phyloP scores from a whole-genome alignment of 2,113 vertebrate genomes.

The Rattus rattus region DNA sequence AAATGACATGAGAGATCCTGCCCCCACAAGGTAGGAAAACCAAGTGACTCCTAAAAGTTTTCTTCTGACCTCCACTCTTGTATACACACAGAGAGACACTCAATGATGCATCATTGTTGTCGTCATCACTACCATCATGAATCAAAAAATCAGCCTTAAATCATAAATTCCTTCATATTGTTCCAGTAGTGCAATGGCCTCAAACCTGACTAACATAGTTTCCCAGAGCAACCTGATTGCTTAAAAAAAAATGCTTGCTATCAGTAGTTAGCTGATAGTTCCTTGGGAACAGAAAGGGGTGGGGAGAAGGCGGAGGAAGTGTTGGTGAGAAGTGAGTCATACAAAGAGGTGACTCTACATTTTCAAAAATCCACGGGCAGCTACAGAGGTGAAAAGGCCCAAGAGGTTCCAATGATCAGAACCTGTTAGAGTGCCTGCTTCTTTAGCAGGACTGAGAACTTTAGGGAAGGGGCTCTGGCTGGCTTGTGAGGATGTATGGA shows the following conservation, averaged over 20 bases:
- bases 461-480: not conserved
- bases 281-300: not conserved
- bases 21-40: not conserved
- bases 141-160: not conserved
- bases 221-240: not conserved
- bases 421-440: not conserved
- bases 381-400: not conserved
- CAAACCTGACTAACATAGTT: not conserved
- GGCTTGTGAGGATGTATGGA: not conserved
- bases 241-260: not conserved
- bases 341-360: not conserved
- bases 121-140: not conserved
- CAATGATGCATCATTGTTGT: not conserved
- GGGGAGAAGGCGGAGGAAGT: too few species aligned
- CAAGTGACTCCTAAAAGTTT: not conserved
- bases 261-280: not conserved
- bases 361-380: not conserved
- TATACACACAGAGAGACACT: not conserved
- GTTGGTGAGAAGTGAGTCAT: not conserved
- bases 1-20: not conserved
- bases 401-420: rapidly evolving
- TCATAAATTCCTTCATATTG: not conserved
- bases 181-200: not conserved
- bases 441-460: not conserved
- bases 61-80: not conserved